Evolutionary conservation across 2,797 vertebrate genomes (phyloP).

Genomic region (Salarias fasciatus): DNA sequence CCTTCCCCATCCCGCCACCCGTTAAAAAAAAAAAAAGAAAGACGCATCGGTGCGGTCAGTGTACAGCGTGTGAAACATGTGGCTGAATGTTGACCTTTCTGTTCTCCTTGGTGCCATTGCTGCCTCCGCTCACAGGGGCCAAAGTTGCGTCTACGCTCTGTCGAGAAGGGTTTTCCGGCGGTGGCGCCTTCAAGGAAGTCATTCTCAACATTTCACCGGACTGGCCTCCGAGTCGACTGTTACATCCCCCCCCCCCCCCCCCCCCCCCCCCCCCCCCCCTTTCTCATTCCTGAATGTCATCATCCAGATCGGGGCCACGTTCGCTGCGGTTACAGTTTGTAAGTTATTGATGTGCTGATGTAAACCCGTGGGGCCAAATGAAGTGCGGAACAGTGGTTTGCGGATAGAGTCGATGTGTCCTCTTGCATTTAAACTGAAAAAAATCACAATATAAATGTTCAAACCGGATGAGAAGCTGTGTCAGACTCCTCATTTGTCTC

Average conservation of each 20-base stretch:
- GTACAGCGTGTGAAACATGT: constrained; percentile 53
- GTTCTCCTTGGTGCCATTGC: constrained; percentile 53
- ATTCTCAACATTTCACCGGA: constrained; percentile 34
- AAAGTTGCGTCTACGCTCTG: too few species aligned
- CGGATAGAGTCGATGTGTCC: constrained; percentile 66
- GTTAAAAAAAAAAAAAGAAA: not conserved
- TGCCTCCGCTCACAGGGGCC: not conserved
- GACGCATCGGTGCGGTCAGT: constrained; percentile 32
- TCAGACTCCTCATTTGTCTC: constrained; percentile 60
- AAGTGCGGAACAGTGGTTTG: constrained; percentile 65
- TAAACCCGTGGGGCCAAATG: constrained; percentile 62
- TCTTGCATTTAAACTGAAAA: constrained; percentile 83
- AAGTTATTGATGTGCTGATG: constrained; percentile 82
- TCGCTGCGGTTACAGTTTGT: constrained; percentile 70
- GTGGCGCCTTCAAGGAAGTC: constrained; percentile 28
- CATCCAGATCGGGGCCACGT: constrained; percentile 36
- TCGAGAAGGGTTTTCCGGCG: constrained; percentile 39
- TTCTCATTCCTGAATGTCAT: constrained; percentile 57
- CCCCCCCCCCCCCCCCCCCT: too few species aligned
- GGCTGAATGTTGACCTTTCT: constrained; percentile 56
- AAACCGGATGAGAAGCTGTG: constrained; percentile 58
- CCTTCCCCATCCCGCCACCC: not conserved
- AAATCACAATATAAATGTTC: constrained; percentile 83
- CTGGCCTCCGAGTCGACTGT: not conserved
- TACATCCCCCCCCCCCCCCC: too few species aligned